phyloP scores from a whole-genome alignment of 2,888 invertebrate species.

The Sinelater perroti region DNA sequence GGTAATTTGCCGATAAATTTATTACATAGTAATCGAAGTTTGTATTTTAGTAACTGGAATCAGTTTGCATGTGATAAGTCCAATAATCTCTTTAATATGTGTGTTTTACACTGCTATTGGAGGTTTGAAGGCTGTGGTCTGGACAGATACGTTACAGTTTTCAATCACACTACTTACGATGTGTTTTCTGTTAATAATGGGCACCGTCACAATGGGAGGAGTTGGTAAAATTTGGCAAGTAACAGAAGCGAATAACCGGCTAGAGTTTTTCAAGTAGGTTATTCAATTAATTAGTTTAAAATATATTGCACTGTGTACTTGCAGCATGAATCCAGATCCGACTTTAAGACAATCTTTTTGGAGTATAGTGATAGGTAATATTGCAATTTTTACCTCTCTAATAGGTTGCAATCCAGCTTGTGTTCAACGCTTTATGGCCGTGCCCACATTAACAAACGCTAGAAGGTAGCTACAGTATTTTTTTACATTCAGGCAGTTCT shows the following conservation, averaged over 20 bases:
- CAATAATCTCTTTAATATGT: slow-evolving; percentile 74
- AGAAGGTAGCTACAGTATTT: slow-evolving; percentile 53
- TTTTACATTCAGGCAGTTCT: not conserved
- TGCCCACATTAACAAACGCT: slow-evolving; percentile 66
- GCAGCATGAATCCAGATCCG: slow-evolving; percentile 24
- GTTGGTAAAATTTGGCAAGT: slow-evolving; percentile 67
- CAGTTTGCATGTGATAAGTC: slow-evolving; percentile 70
- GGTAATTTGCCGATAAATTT: slow-evolving; percentile 10
- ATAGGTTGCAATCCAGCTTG: slow-evolving; percentile 66
- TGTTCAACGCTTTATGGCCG: slow-evolving; percentile 69
- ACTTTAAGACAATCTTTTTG: slow-evolving; percentile 62
- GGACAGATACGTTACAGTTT: slow-evolving; percentile 70
- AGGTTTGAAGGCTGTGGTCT: slow-evolving; percentile 73
- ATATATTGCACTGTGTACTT: slow-evolving; percentile 4
- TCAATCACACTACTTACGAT: slow-evolving; percentile 66
- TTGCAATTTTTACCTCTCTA: slow-evolving; percentile 66
- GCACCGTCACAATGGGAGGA: slow-evolving; percentile 65
- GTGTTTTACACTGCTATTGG: slow-evolving; percentile 80
- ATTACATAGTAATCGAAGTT: no score
- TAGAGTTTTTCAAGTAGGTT: slow-evolving; percentile 70
- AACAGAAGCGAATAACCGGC: slow-evolving; percentile 65
- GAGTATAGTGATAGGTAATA: slow-evolving; percentile 66
- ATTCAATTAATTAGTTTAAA: slow-evolving; percentile 1
- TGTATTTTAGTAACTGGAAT: slow-evolving; percentile 51
- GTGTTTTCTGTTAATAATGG: slow-evolving; percentile 67